Base-by-base conservation (phyloP, 1,140 invertebrate species). In the Lucilia cuprina region DNA sequence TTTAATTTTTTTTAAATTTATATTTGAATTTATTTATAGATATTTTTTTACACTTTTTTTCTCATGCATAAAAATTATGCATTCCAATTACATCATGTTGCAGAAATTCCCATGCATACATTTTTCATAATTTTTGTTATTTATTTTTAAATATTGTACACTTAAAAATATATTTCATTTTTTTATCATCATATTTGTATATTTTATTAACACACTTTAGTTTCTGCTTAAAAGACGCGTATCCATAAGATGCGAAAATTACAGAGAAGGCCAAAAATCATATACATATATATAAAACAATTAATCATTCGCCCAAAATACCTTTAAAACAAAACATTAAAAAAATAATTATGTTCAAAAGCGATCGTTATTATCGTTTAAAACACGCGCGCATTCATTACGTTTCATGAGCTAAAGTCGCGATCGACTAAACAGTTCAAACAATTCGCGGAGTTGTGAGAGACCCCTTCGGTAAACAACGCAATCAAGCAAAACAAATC, bases 191-290 rank as follows among this genome's bases (percentile, higher is more conserved):
- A n/a, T n/a, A 21, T 21, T 21, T 70, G 9, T 55, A 21, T 70
- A 10, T 7, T 60, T 60, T 60, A 70, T 70, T 70, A 70, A 70
- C 65, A 60, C 50, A 60, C 65, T 19, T 70, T 21, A 25, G n/a
- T 70, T 21, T 70, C 21, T 70, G 19, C 10, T 70, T 70, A 19
- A 70, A 47, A 49, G 25, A 80, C 77, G 77, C 77, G 77, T 80
- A 80, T 80, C 77, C 77, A 80, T 80, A 80, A 80, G 77, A 80
- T 80, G 77, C 77, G 77, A 80, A 80, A 49, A 21, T 19, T 21
- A 70, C 19, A 70, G 65, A 19, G n/a, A n/a, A 60, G 41, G 0
- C 10, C 7, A 41, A 10, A 2, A 17, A 60, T 5, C 5, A 60
- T n/a, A n/a, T 5, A 60, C n/a, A 17, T n/a, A 60, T 14, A n/a